Conservation (phyloP, 2,888 invertebrate genomes). For the Agrilus biguttatus region DNA sequence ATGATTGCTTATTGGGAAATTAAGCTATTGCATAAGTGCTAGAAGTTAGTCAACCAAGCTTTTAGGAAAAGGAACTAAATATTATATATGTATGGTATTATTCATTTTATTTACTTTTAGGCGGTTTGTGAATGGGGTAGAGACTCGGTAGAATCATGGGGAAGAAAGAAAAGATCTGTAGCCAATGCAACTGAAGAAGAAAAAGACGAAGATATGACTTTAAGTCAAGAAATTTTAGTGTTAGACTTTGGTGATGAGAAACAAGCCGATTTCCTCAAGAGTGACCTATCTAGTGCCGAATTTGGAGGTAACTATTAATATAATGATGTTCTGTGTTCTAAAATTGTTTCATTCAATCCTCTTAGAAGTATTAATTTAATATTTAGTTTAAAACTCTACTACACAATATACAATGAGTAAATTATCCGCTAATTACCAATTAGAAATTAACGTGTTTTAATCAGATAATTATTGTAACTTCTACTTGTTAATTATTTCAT, state of each 20-base stretch:
- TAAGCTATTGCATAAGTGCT: too few species aligned
- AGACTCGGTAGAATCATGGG: slow-evolving; percentile 83
- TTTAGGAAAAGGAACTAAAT: too few species aligned
- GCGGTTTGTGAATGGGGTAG: slow-evolving; percentile 85
- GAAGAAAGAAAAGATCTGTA: slow-evolving; percentile 70
- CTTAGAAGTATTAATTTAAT: background rate
- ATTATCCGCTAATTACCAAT: too few species aligned
- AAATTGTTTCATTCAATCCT: background rate
- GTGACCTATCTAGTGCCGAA: slow-evolving; percentile 60
- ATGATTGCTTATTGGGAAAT: background rate
- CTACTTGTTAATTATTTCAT: too few species aligned
- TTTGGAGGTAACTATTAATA: slow-evolving; percentile 42
- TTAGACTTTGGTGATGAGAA: slow-evolving; percentile 85
- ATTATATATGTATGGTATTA: too few species aligned
- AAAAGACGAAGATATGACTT: slow-evolving; percentile 73
- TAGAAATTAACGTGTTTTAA: too few species aligned
- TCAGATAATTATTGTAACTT: too few species aligned
- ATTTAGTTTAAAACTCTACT: background rate
- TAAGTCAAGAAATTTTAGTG: slow-evolving; percentile 87
- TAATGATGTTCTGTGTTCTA: background rate
- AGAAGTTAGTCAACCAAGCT: too few species aligned
- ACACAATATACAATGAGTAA: too few species aligned
- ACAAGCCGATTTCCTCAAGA: slow-evolving; percentile 67
- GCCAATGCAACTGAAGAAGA: slow-evolving; percentile 48
- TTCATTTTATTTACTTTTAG: slow-evolving; percentile 32